phyloP scores from a whole-genome alignment of 2,888 invertebrate genomes.

The Entomobrya proxima region DNA sequence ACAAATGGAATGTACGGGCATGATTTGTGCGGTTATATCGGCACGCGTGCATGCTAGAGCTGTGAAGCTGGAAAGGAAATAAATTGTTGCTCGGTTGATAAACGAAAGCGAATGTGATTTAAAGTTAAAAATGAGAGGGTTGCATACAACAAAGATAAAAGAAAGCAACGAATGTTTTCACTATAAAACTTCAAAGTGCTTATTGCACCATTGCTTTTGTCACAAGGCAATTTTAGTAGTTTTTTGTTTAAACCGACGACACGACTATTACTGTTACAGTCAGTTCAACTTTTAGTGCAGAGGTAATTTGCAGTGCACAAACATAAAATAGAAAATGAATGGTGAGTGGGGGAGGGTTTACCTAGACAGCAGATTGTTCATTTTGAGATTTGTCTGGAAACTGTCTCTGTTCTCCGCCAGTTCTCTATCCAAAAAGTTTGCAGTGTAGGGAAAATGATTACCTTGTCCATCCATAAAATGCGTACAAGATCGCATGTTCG shows the following conservation, averaged over 20 bases:
- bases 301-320: too few relatives aligned
- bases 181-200: not conserved
- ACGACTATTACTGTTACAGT: too few relatives aligned
- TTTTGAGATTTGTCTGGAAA: not conserved
- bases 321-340: too few relatives aligned
- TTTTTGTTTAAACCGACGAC: too few relatives aligned
- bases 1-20: not conserved
- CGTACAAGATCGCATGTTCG: conserved; percentile 31
- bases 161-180: not conserved
- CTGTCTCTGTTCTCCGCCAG: too few relatives aligned
- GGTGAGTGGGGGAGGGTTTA: too few relatives aligned
- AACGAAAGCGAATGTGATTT: not conserved
- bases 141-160: not conserved
- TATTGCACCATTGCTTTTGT: not conserved
- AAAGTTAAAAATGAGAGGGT: not conserved
- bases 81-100: not conserved
- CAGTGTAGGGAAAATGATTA: not conserved
- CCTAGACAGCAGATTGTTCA: not conserved
- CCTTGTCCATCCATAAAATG: not conserved
- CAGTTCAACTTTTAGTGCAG: too few relatives aligned
- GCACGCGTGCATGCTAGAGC: not conserved
- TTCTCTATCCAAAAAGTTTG: too few relatives aligned
- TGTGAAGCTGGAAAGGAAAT: conserved; percentile 31
- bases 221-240: not conserved
- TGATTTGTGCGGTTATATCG: too few relatives aligned